Evolutionary conservation across 92 coral and sea anemone species (phyloP).

Genomic region (Phymanthus crucifer): DNA sequence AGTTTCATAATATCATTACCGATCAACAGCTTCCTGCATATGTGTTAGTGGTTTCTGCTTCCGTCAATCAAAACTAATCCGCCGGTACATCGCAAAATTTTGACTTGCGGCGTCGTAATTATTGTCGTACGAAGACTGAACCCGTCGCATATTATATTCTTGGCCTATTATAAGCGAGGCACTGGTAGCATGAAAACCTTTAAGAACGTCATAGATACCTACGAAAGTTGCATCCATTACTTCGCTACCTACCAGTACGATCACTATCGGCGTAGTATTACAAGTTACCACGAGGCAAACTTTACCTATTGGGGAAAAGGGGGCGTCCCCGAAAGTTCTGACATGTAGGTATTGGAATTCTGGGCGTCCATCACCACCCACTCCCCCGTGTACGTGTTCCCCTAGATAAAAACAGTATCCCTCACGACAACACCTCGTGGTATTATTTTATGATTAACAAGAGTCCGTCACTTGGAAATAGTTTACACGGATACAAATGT

Average conservation of each 20-base stretch:
- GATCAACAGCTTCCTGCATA: slow-evolving; percentile 3
- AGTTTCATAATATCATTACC: background rate
- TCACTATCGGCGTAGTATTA: background rate
- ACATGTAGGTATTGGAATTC: no score
- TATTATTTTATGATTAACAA: no score
- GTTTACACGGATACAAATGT: background rate
- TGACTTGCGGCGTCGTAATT: background rate
- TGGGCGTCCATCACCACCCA: no score
- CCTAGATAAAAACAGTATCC: no score
- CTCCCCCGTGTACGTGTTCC: no score
- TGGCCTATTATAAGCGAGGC: background rate
- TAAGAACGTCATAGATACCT: background rate
- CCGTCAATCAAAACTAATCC: no score
- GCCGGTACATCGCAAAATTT: no score
- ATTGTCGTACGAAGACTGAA: background rate
- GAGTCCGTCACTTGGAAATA: background rate
- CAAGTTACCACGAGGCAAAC: background rate
- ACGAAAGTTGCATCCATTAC: background rate
- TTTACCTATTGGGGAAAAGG: no score
- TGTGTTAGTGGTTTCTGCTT: no score
- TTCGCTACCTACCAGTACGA: background rate
- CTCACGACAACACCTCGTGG: no score
- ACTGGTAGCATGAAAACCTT: slow-evolving; percentile 18
- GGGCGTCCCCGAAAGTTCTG: no score
- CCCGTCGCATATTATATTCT: slow-evolving; percentile 7